phyloP scores from a whole-genome alignment of 2,888 invertebrate genomes.

The Euzophera pinguis region DNA sequence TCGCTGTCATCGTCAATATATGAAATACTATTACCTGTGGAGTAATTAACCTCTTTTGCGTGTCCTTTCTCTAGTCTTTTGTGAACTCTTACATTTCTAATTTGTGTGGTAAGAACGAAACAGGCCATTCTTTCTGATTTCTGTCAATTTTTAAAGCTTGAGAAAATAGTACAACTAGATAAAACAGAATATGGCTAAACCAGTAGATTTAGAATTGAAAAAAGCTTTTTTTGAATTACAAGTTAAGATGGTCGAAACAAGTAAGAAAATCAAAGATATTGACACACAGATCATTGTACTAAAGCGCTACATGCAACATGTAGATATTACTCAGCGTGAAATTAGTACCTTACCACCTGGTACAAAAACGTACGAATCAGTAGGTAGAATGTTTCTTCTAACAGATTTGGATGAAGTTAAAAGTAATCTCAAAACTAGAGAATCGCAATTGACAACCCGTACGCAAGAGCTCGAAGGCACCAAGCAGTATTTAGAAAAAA shows the following conservation, averaged over 20 bases:
- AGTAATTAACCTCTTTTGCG: too few relatives aligned
- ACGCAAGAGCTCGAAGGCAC: conserved; percentile 86
- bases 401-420: conserved; percentile 83
- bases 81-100: too few relatives aligned
- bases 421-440: conserved; percentile 81
- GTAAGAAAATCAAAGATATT: conserved; percentile 87
- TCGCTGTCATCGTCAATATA: too few relatives aligned
- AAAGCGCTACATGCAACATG: conserved; percentile 83
- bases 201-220: conserved; percentile 80
- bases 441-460: conserved; percentile 79
- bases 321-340: conserved; percentile 85
- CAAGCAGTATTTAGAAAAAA: conserved; percentile 89
- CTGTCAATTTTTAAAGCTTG: too few relatives aligned
- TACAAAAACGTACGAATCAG: conserved; percentile 88
- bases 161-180: too few relatives aligned
- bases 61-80: too few relatives aligned
- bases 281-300: conserved; percentile 87
- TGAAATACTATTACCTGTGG: too few relatives aligned
- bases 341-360: conserved; percentile 79
- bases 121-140: too few relatives aligned
- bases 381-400: conserved; percentile 91
- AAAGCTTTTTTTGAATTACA: conserved; percentile 91
- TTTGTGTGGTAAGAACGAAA: too few relatives aligned
- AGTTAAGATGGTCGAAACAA: conserved; percentile 88
- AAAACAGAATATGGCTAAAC: conserved; percentile 60